A percentile compares a stretch with the other conserved stretches of the same genome.
phyloP scores from a whole-genome alignment of 2,797 vertebrate genomes.

The Trachops cirrhosus region DNA sequence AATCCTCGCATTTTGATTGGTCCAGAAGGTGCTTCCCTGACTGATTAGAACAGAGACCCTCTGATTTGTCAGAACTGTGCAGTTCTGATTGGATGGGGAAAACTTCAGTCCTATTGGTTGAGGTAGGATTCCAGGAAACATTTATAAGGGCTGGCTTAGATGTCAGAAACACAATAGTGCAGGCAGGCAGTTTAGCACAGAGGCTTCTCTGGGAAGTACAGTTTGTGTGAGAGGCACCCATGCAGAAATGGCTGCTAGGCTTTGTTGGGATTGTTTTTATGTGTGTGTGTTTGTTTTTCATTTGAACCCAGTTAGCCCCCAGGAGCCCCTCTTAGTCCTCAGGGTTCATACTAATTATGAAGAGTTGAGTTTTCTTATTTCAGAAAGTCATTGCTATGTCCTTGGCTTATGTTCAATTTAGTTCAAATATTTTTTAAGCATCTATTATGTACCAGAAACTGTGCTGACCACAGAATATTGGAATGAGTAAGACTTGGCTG shows the following conservation, averaged over 20 bases:
- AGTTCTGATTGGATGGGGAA: not conserved
- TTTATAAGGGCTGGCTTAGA: not conserved
- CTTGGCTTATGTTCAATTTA: not conserved
- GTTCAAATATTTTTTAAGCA: slow-evolving; percentile 2
- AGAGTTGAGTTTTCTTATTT: slow-evolving; percentile 37
- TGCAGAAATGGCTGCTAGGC: not conserved
- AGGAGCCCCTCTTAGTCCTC: not conserved
- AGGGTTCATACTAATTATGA: not conserved
- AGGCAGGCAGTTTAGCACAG: not conserved
- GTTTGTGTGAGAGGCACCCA: not conserved
- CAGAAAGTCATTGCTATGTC: not conserved
- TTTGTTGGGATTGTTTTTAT: too few relatives aligned
- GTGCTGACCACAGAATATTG: not conserved
- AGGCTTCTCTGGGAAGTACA: not conserved
- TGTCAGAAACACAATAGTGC: not conserved
- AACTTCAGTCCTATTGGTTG: not conserved
- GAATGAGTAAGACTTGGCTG: not conserved
- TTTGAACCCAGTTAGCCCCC: not conserved
- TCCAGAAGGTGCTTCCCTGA: not conserved
- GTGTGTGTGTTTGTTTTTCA: not conserved
- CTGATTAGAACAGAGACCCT: not conserved
- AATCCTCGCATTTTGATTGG: not conserved
- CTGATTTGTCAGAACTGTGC: not conserved
- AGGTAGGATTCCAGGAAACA: not conserved
- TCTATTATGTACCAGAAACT: not conserved